Conservation (phyloP, 1,140 invertebrate genomes). For the Drosophila funebris region DNA sequence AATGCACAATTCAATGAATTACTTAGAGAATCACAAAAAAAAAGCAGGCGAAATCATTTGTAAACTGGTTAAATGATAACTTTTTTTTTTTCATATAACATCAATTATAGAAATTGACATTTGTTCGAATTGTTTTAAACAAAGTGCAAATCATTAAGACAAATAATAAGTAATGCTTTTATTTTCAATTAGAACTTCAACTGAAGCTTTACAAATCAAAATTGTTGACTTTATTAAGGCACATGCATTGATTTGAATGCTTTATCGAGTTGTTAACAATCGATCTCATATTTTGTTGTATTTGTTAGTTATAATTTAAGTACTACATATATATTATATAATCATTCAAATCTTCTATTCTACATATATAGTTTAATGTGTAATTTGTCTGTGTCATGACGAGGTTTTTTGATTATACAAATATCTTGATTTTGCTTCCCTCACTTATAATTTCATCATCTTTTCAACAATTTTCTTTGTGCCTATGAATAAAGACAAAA, state of each 20-base stretch:
- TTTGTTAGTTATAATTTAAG: too few relatives aligned
- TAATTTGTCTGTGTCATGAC: too few relatives aligned
- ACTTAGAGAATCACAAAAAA: constrained; percentile 1
- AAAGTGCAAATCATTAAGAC: constrained; percentile 15
- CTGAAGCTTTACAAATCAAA: not conserved
- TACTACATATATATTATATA: too few relatives aligned
- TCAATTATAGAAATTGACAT: constrained; percentile 29
- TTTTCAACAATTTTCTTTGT: too few relatives aligned
- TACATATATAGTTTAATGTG: too few relatives aligned
- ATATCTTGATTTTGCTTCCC: too few relatives aligned
- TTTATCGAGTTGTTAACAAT: too few relatives aligned
- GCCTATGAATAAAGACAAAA: too few relatives aligned
- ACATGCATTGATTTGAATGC: not conserved
- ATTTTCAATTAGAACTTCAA: constrained; percentile 30
- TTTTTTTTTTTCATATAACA: constrained; percentile 17
- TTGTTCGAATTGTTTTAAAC: not conserved
- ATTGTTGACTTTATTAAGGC: not conserved
- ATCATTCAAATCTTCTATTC: too few relatives aligned
- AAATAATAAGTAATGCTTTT: constrained; percentile 17
- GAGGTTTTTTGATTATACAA: too few relatives aligned
- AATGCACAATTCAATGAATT: constrained; percentile 30
- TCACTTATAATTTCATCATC: too few relatives aligned
- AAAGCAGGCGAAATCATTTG: constrained; percentile 19
- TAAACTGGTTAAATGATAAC: constrained; percentile 27
- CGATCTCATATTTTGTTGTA: too few relatives aligned